A percentile compares a stretch with the other conserved stretches of the same genome.
These are phyloP conservation scores for Digitonthophagus gazella DNA, from an alignment of 2,888 invertebrate species.

Conservation along the genomic window DNA sequence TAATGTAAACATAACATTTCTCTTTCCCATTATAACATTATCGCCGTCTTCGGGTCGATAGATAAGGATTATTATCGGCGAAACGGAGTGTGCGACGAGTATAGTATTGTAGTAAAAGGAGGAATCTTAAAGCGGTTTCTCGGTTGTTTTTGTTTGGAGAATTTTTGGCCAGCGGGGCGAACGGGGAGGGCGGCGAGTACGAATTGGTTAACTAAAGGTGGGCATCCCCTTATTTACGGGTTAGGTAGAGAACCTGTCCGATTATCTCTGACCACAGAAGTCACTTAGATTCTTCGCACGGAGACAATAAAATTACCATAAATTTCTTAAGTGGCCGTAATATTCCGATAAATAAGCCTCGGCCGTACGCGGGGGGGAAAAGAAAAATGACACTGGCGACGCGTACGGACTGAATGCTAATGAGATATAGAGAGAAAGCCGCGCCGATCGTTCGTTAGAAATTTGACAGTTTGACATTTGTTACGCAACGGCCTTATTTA, in stretches of 20 bases:
- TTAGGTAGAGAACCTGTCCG: background rate
- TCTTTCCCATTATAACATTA: no score
- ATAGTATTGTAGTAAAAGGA: no score
- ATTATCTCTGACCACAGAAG: background rate
- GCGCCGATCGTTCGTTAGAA: background rate
- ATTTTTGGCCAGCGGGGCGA: background rate
- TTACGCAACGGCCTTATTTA: background rate
- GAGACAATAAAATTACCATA: background rate
- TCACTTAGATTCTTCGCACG: background rate
- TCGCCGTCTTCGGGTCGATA: no score
- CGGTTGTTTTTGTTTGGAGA: background rate
- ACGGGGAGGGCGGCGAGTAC: background rate
- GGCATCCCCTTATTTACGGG: background rate
- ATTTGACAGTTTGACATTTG: background rate
- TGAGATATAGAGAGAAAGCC: slow-evolving; percentile 12
- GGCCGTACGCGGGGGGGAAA: background rate
- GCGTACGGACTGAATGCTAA: slow-evolving; percentile 8
- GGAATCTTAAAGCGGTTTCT: no score
- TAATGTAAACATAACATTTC: no score
- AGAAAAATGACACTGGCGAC: background rate
- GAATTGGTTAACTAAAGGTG: background rate
- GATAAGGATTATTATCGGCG: no score
- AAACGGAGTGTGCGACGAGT: no score
- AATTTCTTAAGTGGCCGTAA: background rate
- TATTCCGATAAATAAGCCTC: slow-evolving; percentile 5